Base-by-base conservation (phyloP, 2,797 vertebrate genomes). In the Vultur gryphus region DNA sequence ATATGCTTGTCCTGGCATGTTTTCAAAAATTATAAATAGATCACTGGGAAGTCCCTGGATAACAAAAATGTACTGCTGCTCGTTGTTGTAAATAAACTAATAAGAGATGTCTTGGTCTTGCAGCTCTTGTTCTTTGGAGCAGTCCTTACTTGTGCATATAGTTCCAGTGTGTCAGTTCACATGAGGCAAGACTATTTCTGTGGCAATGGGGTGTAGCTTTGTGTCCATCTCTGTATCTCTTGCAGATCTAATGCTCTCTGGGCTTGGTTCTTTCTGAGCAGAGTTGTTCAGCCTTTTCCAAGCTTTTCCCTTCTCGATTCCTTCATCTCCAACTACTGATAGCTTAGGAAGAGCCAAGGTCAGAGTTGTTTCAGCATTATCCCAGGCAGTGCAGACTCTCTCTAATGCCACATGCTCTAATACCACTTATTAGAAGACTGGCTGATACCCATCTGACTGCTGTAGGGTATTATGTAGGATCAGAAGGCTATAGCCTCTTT, bases 1-100 rank as follows among this genome's bases (percentile, higher is more conserved):
- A 46, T 90, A 54, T 78, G 84, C 95, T 97, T 96, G 65, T 82
- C 84, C 96, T 97, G 96, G 96, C 94, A 80, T 6, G 4, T 43
- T 65, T 95, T 96, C 97, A 96, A 39, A 73, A 73, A 35, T 84
- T 97, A 94, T 97, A 97, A 98, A 97, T 96, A 97, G 94, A 91
- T 94, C 75, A 67, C 80, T 96, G 94, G 96, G 95, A 96, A 89
- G 92, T 92, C 95, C 93, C 58, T 71, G 90, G 48, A 84, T 93
- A 93, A 92, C 62, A 93, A 85, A 95, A 96, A 80, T 94, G 62
- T 64, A 41, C 37, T 82, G 61, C 79, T 62, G 62, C 58, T 95
- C 39, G 15, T 71, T 95, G 89, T 92, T 24, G 51, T 91, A 90
- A 92, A 89, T 91, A 96, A 97, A 95, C 84, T 86, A 81, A 14